These are phyloP conservation scores for Junonia oenone DNA, from an alignment of 2,888 invertebrate genomes.

Conservation along the genomic window DNA sequence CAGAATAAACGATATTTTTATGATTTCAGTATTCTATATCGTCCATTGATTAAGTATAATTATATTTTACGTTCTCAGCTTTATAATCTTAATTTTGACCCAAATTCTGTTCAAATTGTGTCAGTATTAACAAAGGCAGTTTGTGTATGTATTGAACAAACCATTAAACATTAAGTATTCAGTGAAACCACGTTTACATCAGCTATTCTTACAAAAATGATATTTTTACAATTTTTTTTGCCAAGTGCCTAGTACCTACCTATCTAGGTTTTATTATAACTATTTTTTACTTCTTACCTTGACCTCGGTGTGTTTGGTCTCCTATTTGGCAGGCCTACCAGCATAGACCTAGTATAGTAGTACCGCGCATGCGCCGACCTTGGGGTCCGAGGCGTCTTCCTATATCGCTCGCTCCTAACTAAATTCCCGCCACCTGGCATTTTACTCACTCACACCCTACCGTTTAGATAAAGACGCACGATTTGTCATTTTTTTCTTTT, in stretches of 20 bases:
- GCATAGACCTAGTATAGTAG: conserved; percentile 58
- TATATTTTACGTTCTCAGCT: no score
- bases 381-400: conserved; percentile 50
- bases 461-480: conserved; percentile 8
- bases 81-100: no score
- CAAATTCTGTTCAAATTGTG: conserved; percentile 3
- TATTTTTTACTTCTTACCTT: conserved; percentile 47
- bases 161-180: no score
- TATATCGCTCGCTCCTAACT: conserved; percentile 51
- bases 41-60: no score
- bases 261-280: neutral
- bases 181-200: no score
- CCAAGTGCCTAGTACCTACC: no score
- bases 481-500: conserved; percentile 33
- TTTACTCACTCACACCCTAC: conserved; percentile 43
- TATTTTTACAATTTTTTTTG: no score
- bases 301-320: conserved; percentile 32
- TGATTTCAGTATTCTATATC: no score
- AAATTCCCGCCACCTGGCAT: conserved; percentile 56
- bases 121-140: no score
- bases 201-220: no score
- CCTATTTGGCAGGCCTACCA: conserved; percentile 42
- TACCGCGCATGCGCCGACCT: conserved; percentile 53
- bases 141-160: no score
- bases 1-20: no score